Evolutionary conservation across 2,113 vertebrate genomes (phyloP).

Genomic region (Seriola quinqueradiata): DNA sequence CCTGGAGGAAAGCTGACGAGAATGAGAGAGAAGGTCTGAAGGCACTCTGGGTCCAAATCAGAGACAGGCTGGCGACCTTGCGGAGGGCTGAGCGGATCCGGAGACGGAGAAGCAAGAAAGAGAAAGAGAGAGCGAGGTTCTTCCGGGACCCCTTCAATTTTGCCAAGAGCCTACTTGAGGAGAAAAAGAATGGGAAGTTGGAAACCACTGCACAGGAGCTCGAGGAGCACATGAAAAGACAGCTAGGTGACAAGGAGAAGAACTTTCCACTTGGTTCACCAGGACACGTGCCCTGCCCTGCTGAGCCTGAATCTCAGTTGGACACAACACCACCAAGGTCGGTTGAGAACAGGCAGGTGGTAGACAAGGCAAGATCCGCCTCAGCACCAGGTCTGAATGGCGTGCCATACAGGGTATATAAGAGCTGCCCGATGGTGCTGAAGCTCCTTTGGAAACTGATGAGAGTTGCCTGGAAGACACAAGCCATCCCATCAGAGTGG

Average conservation of each 20-base stretch:
- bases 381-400: not conserved
- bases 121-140: not conserved
- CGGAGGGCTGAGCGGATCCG: no score
- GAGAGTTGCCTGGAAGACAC: not conserved
- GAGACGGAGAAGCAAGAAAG: not conserved
- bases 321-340: not conserved
- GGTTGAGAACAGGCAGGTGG: not conserved
- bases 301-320: not conserved
- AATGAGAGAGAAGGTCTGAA: no score
- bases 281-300: not conserved
- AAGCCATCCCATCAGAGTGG: not conserved
- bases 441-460: not conserved
- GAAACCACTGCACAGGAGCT: not conserved
- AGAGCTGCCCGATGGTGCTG: not conserved
- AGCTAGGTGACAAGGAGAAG: not conserved
- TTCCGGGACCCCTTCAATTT: not conserved
- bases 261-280: not conserved
- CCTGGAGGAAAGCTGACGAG: no score
- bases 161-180: not conserved
- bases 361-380: not conserved
- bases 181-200: not conserved
- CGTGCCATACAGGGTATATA: not conserved
- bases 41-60: no score
- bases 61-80: no score
- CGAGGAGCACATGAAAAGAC: not conserved